Conservation (phyloP, 2,888 invertebrate genomes). For the Macrophya annulata region DNA sequence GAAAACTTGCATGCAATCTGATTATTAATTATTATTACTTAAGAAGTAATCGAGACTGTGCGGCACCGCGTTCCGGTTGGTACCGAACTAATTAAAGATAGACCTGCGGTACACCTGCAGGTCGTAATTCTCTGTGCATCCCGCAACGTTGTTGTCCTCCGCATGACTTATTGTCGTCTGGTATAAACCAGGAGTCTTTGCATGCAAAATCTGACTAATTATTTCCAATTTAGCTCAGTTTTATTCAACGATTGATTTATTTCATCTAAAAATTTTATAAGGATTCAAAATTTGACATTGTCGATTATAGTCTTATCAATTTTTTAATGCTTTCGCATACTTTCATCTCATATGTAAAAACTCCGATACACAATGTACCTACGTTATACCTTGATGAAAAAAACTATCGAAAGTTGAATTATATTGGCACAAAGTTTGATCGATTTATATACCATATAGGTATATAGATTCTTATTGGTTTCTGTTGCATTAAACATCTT, state of each 20-base stretch:
- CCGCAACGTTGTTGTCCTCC: conserved; percentile 19
- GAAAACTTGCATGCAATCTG: background rate
- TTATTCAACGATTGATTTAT: background rate
- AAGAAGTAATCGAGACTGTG: background rate
- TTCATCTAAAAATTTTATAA: background rate
- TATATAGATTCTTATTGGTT: conserved; percentile 55
- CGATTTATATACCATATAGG: background rate
- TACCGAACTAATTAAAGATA: conserved; percentile 37
- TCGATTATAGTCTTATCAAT: background rate
- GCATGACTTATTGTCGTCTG: conserved; percentile 13
- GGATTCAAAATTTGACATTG: background rate
- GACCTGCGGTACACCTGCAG: conserved; percentile 17
- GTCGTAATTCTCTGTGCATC: conserved; percentile 37
- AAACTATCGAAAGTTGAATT: background rate
- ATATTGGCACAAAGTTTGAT: background rate
- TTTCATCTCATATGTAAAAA: background rate
- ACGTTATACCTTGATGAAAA: background rate
- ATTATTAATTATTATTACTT: conserved; percentile 11
- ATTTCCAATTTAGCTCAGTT: background rate
- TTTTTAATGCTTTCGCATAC: background rate
- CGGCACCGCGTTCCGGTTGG: background rate
- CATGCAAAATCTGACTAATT: conserved; percentile 5
- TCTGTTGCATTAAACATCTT: conserved; percentile 65
- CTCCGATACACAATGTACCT: background rate
- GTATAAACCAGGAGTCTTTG: background rate